These are phyloP conservation scores for Marcusenius ussheri DNA, from an alignment of 2,113 vertebrate species.

Conservation along the genomic window DNA sequence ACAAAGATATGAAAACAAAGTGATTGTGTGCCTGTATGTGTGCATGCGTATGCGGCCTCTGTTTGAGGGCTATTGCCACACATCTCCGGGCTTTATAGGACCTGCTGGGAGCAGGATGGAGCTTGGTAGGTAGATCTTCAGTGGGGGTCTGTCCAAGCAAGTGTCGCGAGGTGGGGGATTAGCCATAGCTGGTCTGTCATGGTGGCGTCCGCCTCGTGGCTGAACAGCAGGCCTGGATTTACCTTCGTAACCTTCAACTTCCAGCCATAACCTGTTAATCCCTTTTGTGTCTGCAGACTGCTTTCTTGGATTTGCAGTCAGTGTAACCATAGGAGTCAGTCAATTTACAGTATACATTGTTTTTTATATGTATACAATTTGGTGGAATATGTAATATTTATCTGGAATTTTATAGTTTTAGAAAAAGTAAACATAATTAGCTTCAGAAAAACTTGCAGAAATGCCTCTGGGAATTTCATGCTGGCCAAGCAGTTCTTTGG, in stretches of 20 bases:
- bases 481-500: not conserved
- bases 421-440: not conserved
- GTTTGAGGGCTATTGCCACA: slow-evolving; percentile 10
- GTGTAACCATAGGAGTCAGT: slow-evolving; percentile 34
- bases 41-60: slow-evolving; percentile 10
- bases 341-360: not conserved
- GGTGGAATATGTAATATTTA: not conserved
- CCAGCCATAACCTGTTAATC: slow-evolving; percentile 59
- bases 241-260: slow-evolving; percentile 71
- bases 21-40: slow-evolving; percentile 10
- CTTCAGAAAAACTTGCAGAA: not conserved
- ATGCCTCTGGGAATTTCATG: not conserved
- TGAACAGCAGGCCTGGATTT: slow-evolving; percentile 61
- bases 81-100: slow-evolving; percentile 30
- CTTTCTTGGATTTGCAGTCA: slow-evolving; percentile 35
- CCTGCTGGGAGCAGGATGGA: slow-evolving; percentile 41
- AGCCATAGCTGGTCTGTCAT: slow-evolving; percentile 59
- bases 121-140: slow-evolving; percentile 30
- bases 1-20: slow-evolving; percentile 2
- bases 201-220: slow-evolving; percentile 66
- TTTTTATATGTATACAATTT: not conserved
- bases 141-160: slow-evolving; percentile 19
- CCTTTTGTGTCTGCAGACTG: slow-evolving; percentile 44
- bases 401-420: not conserved
- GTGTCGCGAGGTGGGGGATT: slow-evolving; percentile 43